These are phyloP conservation scores for Patella ulyssiponensis DNA, from an alignment of 2,888 invertebrate species.

Conservation along the genomic window DNA sequence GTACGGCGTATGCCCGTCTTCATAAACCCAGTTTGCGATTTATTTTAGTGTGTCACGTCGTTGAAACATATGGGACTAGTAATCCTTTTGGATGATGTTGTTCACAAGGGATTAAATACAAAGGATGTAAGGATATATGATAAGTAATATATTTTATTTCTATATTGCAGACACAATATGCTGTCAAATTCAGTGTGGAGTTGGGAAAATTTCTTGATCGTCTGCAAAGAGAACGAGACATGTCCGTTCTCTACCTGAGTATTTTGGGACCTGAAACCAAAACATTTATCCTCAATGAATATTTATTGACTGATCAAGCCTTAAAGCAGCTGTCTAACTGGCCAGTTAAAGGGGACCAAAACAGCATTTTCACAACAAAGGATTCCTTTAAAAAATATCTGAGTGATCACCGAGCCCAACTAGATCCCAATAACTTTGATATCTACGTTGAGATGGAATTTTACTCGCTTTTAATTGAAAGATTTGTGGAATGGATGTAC, in stretches of 20 bases:
- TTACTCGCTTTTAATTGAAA: constrained; percentile 54
- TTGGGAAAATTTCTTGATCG: constrained; percentile 56
- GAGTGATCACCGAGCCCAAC: constrained; percentile 51
- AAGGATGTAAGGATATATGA: too few species aligned
- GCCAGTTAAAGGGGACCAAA: constrained; percentile 49
- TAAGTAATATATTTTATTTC: background rate
- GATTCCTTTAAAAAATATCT: constrained; percentile 54
- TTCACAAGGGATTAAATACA: too few species aligned
- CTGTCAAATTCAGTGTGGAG: constrained; percentile 57
- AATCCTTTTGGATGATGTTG: too few species aligned
- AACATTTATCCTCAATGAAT: constrained; percentile 48
- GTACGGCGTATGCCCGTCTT: too few species aligned
- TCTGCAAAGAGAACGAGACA: constrained; percentile 57
- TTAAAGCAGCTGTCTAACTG: constrained; percentile 51
- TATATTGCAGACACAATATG: constrained; percentile 48
- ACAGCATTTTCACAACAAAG: constrained; percentile 50
- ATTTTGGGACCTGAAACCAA: constrained; percentile 51
- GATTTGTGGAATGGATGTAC: constrained; percentile 59
- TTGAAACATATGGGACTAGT: too few species aligned
- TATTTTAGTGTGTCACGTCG: too few species aligned
- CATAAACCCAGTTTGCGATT: too few species aligned
- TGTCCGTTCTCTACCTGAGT: constrained; percentile 53
- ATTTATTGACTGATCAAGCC: constrained; percentile 50
- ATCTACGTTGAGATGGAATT: constrained; percentile 59
- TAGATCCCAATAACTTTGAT: constrained; percentile 49